Percentiles rank a stretch among this genome's conserved stretches.
phyloP scores from a whole-genome alignment of 1,140 invertebrate species.

The Aradophagus sp. region DNA sequence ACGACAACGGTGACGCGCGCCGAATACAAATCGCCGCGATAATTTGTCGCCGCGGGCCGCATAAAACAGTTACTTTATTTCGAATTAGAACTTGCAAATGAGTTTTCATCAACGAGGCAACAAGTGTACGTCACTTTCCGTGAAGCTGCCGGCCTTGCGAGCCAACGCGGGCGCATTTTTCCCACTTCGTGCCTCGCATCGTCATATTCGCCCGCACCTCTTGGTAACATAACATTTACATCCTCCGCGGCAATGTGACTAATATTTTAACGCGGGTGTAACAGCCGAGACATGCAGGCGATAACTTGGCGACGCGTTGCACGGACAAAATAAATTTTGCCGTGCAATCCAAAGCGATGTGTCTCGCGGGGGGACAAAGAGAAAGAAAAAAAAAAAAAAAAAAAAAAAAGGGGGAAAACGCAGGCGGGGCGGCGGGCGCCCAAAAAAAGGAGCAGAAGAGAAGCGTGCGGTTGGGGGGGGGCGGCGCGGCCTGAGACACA shows the following conservation, averaged over 20 bases:
- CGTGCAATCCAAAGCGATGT: conserved; percentile 54
- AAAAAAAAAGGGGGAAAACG: too few species aligned
- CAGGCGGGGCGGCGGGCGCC: too few species aligned
- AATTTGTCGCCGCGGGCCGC: background rate
- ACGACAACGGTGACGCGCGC: background rate
- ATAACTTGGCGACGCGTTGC: conserved; percentile 41
- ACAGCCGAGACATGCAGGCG: conserved; percentile 29
- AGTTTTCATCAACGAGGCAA: conserved; percentile 39
- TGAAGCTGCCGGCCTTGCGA: conserved; percentile 38
- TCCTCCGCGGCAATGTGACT: conserved; percentile 44
- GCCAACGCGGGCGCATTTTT: conserved; percentile 42
- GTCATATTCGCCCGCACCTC: conserved; percentile 47
- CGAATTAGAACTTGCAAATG: conserved; percentile 30
- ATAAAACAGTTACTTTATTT: conserved; percentile 7
- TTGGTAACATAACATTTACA: conserved; percentile 48
- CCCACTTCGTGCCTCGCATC: conserved; percentile 36
- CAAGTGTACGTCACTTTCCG: conserved; percentile 45
- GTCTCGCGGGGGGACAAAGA: conserved; percentile 33
- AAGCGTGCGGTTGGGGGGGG: too few species aligned
- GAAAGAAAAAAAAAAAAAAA: conserved; percentile 10
- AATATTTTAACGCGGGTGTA: conserved; percentile 42
- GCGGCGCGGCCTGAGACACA: too few species aligned
- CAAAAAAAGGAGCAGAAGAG: conserved; percentile 12
- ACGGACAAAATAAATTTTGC: conserved; percentile 50
- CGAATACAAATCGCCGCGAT: background rate